Evolutionary conservation across 92 coral and sea anemone species (phyloP).

Genomic region (Nematostella vectensis): DNA sequence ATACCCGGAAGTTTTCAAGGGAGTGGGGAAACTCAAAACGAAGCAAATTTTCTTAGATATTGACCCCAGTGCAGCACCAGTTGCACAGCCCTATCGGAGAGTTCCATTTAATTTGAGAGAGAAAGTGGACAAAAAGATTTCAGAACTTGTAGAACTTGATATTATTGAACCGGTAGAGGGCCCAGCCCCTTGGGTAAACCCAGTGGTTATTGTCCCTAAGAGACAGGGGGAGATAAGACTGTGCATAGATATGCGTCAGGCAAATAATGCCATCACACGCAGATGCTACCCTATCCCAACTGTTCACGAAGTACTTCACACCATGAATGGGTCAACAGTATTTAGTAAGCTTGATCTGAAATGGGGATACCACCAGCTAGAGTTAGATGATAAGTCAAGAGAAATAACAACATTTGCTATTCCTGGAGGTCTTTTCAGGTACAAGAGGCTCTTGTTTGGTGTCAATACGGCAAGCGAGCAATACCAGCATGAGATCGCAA

Average conservation of each 20-base stretch:
- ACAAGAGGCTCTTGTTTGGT: slow-evolving; percentile 35
- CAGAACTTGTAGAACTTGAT: slow-evolving; percentile 1
- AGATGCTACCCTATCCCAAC: neutral
- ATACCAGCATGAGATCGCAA: slow-evolving; percentile 45
- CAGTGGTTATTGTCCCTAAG: slow-evolving; percentile 7
- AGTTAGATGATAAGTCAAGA: too few relatives aligned
- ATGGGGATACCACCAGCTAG: slow-evolving; percentile 26
- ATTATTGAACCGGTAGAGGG: slow-evolving; percentile 7
- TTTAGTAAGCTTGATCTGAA: slow-evolving; percentile 7
- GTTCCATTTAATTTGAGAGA: slow-evolving; percentile 3
- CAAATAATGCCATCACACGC: neutral
- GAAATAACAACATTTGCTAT: slow-evolving; percentile 23
- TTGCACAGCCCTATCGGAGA: slow-evolving; percentile 10
- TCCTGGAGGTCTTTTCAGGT: slow-evolving; percentile 13
- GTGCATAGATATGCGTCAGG: neutral
- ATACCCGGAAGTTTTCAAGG: slow-evolving; percentile 24
- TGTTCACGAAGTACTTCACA: neutral
- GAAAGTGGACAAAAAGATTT: neutral
- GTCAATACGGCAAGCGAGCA: slow-evolving; percentile 38
- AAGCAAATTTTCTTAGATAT: slow-evolving; percentile 13
- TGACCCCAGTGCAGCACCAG: slow-evolving; percentile 6
- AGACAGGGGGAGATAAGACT: neutral
- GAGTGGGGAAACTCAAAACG: slow-evolving; percentile 23
- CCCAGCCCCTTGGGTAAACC: slow-evolving; percentile 11
- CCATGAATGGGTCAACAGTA: slow-evolving; percentile 1